phyloP scores from a whole-genome alignment of 2,113 vertebrate genomes.

The Capreolus pygargus region DNA sequence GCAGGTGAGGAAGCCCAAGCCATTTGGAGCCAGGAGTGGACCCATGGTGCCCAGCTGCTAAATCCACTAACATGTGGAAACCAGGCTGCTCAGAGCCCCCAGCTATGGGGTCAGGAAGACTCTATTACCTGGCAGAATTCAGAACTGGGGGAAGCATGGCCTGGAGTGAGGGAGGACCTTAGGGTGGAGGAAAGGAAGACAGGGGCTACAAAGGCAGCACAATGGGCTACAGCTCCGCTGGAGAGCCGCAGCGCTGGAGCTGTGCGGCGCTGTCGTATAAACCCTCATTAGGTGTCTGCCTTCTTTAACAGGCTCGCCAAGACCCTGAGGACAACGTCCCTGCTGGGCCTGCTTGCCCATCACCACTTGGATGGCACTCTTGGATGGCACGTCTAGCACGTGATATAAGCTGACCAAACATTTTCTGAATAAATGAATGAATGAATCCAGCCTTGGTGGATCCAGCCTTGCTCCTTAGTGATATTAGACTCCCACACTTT shows the following conservation, averaged over 20 bases:
- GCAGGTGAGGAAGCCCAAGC: background rate
- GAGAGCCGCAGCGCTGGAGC: background rate
- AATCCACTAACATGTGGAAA: background rate
- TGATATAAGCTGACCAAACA: background rate
- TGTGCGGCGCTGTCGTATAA: background rate
- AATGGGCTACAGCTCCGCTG: background rate
- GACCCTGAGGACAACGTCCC: background rate
- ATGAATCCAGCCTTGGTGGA: background rate
- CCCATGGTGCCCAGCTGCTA: background rate
- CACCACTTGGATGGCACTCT: background rate
- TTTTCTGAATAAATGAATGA: background rate
- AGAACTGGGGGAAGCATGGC: background rate
- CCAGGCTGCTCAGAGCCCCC: background rate
- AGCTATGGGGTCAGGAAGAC: background rate
- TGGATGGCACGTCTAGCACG: background rate
- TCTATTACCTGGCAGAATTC: background rate
- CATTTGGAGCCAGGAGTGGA: background rate
- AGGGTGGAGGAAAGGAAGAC: background rate
- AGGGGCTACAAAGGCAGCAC: background rate
- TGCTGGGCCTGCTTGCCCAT: background rate
- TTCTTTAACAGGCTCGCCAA: background rate
- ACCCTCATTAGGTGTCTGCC: background rate
- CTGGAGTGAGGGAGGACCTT: background rate
- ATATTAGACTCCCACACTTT: background rate
- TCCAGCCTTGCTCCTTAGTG: background rate